Conservation (phyloP, 1,140 invertebrate genomes). For the Pararge aegeria region DNA sequence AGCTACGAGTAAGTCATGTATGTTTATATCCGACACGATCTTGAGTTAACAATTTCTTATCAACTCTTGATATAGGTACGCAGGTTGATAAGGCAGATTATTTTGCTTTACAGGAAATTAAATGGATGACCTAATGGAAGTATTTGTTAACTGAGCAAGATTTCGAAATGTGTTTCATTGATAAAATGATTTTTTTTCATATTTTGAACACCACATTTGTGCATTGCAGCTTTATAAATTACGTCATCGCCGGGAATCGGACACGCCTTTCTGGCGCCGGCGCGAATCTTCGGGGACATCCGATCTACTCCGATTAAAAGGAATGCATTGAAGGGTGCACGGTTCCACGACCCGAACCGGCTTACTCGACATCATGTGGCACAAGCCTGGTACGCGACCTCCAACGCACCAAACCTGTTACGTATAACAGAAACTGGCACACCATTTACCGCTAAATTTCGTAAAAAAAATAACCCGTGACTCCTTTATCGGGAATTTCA, state of each 20-base stretch:
- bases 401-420: slow-evolving; percentile 76
- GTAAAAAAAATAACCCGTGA: slow-evolving; percentile 37
- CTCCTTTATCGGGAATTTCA: slow-evolving; percentile 29
- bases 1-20: neutral
- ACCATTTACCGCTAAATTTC: slow-evolving; percentile 44
- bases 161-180: neutral
- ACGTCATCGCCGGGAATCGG: slow-evolving; percentile 69
- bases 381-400: slow-evolving; percentile 70
- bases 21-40: slow-evolving; percentile 15
- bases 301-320: slow-evolving; percentile 45
- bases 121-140: slow-evolving; percentile 7
- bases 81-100: slow-evolving; percentile 34
- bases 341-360: slow-evolving; percentile 50
- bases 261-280: slow-evolving; percentile 73
- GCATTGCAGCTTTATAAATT: slow-evolving; percentile 46
- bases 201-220: neutral
- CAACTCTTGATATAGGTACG: slow-evolving; percentile 28
- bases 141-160: neutral
- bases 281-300: slow-evolving; percentile 63
- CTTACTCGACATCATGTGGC: slow-evolving; percentile 64
- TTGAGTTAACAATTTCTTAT: slow-evolving; percentile 37
- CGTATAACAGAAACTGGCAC: slow-evolving; percentile 57
- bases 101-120: slow-evolving; percentile 24
- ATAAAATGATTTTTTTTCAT: neutral
- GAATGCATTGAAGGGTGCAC: slow-evolving; percentile 61